Evolutionary conservation across 2,888 invertebrate species (phyloP).

Genomic region (Machimus atricapillus): DNA sequence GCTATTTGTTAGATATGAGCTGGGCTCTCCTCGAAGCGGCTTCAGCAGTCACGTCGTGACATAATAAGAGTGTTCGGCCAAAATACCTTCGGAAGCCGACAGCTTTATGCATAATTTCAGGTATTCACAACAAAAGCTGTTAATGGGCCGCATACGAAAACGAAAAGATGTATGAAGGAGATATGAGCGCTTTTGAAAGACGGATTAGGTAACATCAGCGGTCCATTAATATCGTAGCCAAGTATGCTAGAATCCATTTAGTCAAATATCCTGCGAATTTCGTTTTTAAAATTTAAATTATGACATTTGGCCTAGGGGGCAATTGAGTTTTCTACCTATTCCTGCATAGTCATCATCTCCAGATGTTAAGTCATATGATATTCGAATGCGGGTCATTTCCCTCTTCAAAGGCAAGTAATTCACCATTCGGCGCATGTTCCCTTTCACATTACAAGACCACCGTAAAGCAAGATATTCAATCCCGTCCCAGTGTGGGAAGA

Average conservation of each 20-base stretch:
- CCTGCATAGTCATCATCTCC: background rate
- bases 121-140: background rate
- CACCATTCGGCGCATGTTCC: background rate
- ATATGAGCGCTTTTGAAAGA: background rate
- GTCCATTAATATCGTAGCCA: background rate
- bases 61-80: background rate
- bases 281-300: background rate
- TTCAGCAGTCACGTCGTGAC: constrained; percentile 23
- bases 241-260: background rate
- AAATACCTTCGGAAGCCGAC: background rate
- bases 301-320: background rate
- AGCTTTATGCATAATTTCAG: background rate
- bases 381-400: background rate
- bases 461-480: background rate
- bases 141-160: background rate
- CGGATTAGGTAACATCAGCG: background rate
- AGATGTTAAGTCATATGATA: background rate
- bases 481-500: background rate
- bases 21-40: constrained; percentile 26
- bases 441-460: background rate
- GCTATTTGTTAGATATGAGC: constrained; percentile 10
- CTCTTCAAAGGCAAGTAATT: background rate
- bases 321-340: background rate
- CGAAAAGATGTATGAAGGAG: background rate
- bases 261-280: background rate